These are phyloP conservation scores for Arnoldichthys spilopterus DNA, from an alignment of 2,797 vertebrate species.

Conservation along the genomic window DNA sequence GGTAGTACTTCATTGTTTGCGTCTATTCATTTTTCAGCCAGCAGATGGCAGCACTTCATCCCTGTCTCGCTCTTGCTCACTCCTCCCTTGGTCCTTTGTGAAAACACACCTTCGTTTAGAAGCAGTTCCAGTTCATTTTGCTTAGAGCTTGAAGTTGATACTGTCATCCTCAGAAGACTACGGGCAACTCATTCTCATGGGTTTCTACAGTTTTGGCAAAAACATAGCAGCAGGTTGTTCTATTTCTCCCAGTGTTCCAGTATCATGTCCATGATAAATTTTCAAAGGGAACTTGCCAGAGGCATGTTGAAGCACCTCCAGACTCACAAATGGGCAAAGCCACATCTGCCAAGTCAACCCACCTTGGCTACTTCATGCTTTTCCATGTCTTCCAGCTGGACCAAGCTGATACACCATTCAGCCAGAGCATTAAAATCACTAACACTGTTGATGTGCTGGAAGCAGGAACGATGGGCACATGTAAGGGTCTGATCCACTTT, in stretches of 20 bases:
- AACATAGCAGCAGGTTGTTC: background rate
- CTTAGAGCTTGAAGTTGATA: background rate
- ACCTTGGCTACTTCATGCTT: background rate
- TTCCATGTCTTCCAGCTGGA: background rate
- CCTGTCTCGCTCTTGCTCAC: too few species aligned
- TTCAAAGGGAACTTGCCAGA: background rate
- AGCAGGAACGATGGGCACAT: too few species aligned
- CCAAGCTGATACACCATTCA: background rate
- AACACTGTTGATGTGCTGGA: too few species aligned
- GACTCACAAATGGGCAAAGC: too few species aligned
- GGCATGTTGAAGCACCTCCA: background rate
- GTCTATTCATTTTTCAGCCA: background rate
- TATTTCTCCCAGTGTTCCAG: background rate
- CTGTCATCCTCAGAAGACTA: background rate
- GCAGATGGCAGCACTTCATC: constrained; percentile 7
- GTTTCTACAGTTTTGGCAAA: background rate
- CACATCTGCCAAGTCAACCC: background rate
- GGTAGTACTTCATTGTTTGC: background rate
- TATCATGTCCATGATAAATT: background rate
- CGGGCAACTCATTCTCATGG: background rate
- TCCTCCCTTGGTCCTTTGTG: too few species aligned
- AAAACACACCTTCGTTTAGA: background rate
- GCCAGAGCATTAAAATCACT: too few species aligned
- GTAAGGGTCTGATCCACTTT: too few species aligned
- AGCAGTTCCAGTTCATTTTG: background rate